These are phyloP conservation scores for Sarcoramphus papa DNA, from an alignment of 2,797 vertebrate genomes.

Conservation along the genomic window DNA sequence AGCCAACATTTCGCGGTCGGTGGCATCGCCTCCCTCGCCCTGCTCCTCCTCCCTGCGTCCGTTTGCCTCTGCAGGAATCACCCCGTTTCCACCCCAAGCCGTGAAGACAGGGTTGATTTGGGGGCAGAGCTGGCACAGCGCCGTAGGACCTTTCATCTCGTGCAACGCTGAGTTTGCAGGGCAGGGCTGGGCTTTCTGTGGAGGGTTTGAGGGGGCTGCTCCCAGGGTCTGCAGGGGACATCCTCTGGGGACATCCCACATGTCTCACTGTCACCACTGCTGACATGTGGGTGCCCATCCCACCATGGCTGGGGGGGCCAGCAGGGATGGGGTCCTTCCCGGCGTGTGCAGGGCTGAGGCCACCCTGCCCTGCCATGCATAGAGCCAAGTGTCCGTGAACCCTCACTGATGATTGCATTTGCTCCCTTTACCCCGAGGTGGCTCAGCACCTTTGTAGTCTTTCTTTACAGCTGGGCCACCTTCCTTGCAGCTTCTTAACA, in stretches of 20 bases:
- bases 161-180: not conserved
- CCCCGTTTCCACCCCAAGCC: not conserved
- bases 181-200: not conserved
- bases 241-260: not conserved
- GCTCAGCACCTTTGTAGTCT: not conserved
- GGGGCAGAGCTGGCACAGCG: not conserved
- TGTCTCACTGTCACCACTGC: not conserved
- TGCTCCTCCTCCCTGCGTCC: not conserved
- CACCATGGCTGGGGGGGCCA: rapidly evolving
- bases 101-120: not conserved
- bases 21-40: not conserved
- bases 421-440: not conserved
- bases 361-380: not conserved
- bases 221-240: not conserved
- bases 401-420: too few relatives aligned
- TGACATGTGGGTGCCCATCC: rapidly evolving
- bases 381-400: not conserved
- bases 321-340: rapidly evolving
- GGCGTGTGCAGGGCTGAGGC: rapidly evolving
- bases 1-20: not conserved
- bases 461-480: not conserved
- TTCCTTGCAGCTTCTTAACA: not conserved
- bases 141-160: rapidly evolving
- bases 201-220: not conserved
- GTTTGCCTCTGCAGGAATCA: not conserved